Base-by-base conservation (phyloP, 1,140 invertebrate species). In the Eumaeus atala region DNA sequence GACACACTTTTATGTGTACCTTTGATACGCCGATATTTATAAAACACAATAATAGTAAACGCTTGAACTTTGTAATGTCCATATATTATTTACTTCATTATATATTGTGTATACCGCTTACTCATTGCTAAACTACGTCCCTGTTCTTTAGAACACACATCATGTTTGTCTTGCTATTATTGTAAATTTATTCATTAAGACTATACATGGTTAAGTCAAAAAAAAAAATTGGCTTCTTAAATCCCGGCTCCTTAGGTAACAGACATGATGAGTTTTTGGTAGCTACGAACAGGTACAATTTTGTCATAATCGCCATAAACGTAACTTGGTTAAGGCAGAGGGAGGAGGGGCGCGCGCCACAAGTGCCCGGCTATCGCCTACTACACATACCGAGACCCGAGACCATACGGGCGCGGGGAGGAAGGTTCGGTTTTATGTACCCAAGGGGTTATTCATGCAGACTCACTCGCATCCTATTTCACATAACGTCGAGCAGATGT, bases 291-390 rank as follows among this genome's bases (percentile, higher is more conserved):
- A n/a, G n/a, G n/a, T n/a, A n/a, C n/a, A n/a, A 21, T 12, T 18
- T 54, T 37, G 54, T 58, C 36, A 36, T 60, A 18, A 42, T 58
- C 54, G 51, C 47, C 11, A 44, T 51, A 16, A 60, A 60, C 17
- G 52, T 55, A 34, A 60, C 53, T 0, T 60, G 58, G 53, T 12
- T 60, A 0, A 17, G 28, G 16, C 36, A 9, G 37, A 51, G 51
- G n/a, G 51, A 54, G 38, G 51, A 53, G 9, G 56, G 50, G 10
- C 54, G 54, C 1, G 47, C 54, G 5, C 55, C 55, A 3, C 12
- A 7, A 1, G 36, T 58, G 51, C 48, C 44, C 40, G 36, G 44
- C 16, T 59, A 52, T 35, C 47, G 42, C 6, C 37, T 56, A 18
- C 17, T 34, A 18, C 52, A 59, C 36, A 36, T 53, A 6, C 57